Evolutionary conservation across 2,113 vertebrate species (phyloP), one percentile per base, ranked within the genome.

Genomic region (Dicrurus megarhynchus): DNA sequence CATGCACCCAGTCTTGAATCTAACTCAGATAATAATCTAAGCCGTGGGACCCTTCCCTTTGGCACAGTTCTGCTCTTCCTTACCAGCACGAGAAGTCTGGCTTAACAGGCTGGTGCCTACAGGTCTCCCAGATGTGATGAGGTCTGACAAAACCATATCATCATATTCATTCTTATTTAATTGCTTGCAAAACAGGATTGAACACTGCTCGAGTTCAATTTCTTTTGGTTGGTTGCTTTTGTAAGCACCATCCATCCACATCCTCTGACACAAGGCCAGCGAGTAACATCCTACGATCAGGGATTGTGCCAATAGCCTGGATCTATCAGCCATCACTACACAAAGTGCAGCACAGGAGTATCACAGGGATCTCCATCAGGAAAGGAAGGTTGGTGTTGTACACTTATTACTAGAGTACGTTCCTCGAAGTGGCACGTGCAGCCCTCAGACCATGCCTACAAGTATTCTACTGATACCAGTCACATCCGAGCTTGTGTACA

Each of bases 121-220:
- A 80, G 67, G 75, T 93, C 75, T 95, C 53, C 13, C 11, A 90
- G 49, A 70, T 9, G 55, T 55, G 67, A 76, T 55, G 55, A 96
- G 55, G 10, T 75, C 85, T 83, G 87, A 85, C 47, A 85, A 81
- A 85, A 83, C 44, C 8, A 0, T 64, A 87, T 83, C 47, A 37
- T 80, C 13, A 7, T 16, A 81, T 50, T 89, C 81, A 42, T 87
- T 74, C 79, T 83, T 68, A 81, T 86, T 90, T 89, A 95, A 88
- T 91, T 89, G 64, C 87, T 91, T 77, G 87, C 61, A 84, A 90
- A 97, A 89, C 90, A 94, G 80, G 79, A 90, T 46, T 92, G 86
- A 90, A 84, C 86, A 78, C 56, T 77, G 49, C 47, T 44, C 19
- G 46, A 89, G 87, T 64, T 91, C 56, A 60, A 71, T 86, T 83